phyloP scores from a whole-genome alignment of 1,140 invertebrate species.

The Cyphomyrmex costatus region DNA sequence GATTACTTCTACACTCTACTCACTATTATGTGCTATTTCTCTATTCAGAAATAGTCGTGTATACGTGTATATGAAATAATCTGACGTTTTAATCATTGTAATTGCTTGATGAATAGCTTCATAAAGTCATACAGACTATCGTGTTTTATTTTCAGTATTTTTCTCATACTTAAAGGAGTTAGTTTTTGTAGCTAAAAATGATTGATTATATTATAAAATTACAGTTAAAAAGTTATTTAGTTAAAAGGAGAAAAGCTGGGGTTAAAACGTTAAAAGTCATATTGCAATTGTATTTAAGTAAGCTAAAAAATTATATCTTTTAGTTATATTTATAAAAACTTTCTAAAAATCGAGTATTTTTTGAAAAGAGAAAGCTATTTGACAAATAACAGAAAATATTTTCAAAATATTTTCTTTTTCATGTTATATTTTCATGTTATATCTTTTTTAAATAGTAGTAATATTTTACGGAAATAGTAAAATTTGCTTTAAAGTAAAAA shows the following conservation, averaged over 20 bases:
- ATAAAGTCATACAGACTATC: neutral
- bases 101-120: slow-evolving; percentile 33
- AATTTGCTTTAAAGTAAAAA: neutral
- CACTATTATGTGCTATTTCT: slow-evolving; percentile 21
- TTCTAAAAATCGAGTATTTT: neutral
- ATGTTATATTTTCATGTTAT: neutral
- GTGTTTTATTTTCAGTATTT: neutral
- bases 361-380: neutral
- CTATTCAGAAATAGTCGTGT: neutral
- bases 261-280: neutral
- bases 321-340: neutral
- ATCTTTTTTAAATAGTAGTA: neutral
- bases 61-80: slow-evolving; percentile 35
- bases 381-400: neutral
- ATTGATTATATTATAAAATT: slow-evolving; percentile 5
- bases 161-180: neutral
- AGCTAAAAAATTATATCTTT: neutral
- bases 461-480: neutral
- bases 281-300: neutral
- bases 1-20: slow-evolving; percentile 10
- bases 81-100: neutral
- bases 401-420: slow-evolving; percentile 9
- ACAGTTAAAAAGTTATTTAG: neutral
- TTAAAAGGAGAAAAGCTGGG: neutral
- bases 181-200: slow-evolving; percentile 6